A percentile compares a stretch with the other conserved stretches of the same genome.
These are phyloP conservation scores for Chaetodon auriga DNA, from an alignment of 2,113 vertebrate species.

Conservation along the genomic window DNA sequence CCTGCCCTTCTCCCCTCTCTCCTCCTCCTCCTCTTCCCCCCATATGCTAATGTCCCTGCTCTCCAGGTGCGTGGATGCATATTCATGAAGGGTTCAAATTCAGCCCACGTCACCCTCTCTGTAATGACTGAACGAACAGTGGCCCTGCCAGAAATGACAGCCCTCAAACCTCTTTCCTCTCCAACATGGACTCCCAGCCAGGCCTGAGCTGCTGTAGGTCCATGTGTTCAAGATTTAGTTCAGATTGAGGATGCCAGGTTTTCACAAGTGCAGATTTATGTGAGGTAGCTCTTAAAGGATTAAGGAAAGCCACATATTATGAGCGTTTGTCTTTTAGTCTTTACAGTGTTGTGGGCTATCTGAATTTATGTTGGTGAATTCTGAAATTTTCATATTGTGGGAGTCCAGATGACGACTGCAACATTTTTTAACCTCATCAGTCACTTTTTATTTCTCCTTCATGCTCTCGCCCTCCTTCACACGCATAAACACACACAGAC, in stretches of 20 bases:
- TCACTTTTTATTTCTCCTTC: constrained; percentile 22
- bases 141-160: constrained; percentile 35
- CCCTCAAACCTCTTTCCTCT: constrained; percentile 24
- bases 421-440: not conserved
- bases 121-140: constrained; percentile 50
- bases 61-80: constrained; percentile 72
- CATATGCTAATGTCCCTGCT: constrained; percentile 40
- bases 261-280: constrained; percentile 37
- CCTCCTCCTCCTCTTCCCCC: not conserved
- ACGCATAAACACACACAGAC: not conserved
- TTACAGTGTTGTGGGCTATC: constrained; percentile 11
- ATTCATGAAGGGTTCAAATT: constrained; percentile 67
- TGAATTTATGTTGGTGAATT: not conserved
- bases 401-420: not conserved
- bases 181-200: not conserved
- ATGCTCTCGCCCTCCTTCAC: not conserved
- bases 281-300: constrained; percentile 40
- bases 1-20: constrained; percentile 38
- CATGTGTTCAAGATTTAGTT: constrained; percentile 10
- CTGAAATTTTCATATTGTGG: not conserved
- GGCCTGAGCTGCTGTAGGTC: constrained; percentile 31
- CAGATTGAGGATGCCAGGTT: constrained; percentile 2
- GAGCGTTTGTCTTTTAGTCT: constrained; percentile 31
- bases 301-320: constrained; percentile 7
- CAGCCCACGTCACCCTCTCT: constrained; percentile 26